Evolutionary conservation across 2,113 vertebrate species (phyloP).

Genomic region (Lasiurus borealis): DNA sequence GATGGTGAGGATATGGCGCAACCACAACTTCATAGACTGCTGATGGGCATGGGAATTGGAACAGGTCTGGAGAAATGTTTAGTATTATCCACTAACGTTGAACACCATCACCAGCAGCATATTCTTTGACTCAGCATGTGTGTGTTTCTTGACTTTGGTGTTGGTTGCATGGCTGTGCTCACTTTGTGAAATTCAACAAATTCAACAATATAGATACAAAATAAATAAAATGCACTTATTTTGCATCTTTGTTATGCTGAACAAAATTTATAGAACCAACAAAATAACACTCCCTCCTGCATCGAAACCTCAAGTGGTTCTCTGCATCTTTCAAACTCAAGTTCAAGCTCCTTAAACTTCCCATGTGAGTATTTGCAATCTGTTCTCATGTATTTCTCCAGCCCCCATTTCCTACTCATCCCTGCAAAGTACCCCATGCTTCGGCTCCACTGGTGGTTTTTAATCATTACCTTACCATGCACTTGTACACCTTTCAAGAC

Average conservation of each 20-base stretch:
- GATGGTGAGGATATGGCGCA: neutral
- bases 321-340: neutral
- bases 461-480: neutral
- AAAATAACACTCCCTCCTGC: neutral
- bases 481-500: neutral
- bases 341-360: neutral
- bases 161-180: neutral
- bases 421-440: neutral
- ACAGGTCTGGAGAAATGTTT: neutral
- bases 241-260: neutral
- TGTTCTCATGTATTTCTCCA: neutral
- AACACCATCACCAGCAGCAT: neutral
- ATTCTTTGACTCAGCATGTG: neutral
- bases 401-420: neutral
- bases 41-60: neutral
- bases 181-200: slow-evolving; percentile 23
- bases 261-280: neutral
- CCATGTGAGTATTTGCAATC: neutral
- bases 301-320: neutral
- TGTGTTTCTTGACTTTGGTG: neutral
- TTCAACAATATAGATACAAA: neutral
- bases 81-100: neutral
- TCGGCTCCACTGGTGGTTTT: neutral
- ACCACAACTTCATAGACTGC: neutral
- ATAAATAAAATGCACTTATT: neutral